These are phyloP conservation scores for Oxytorus armatus DNA, from an alignment of 2,888 invertebrate genomes.

Conservation along the genomic window DNA sequence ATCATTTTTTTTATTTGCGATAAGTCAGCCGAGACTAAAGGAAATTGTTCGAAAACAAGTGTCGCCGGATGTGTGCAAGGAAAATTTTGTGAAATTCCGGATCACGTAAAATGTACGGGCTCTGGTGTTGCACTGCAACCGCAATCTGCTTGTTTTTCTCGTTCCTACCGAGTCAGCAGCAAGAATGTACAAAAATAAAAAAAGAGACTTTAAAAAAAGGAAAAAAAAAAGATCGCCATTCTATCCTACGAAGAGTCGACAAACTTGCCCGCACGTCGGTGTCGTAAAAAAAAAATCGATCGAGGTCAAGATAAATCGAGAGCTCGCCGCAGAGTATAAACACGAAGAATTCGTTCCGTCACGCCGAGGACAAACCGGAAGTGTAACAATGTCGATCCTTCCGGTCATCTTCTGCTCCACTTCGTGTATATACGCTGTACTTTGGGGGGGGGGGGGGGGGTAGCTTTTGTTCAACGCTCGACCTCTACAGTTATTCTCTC, in stretches of 20 bases:
- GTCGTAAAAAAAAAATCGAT: constrained; percentile 17
- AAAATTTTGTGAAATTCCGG: too few relatives aligned
- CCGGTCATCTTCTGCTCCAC: constrained; percentile 77
- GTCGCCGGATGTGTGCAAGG: too few relatives aligned
- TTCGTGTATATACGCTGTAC: constrained; percentile 66
- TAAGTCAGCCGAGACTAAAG: too few relatives aligned
- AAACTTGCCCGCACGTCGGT: constrained; percentile 40
- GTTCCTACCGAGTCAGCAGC: too few relatives aligned
- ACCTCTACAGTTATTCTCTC: constrained; percentile 30
- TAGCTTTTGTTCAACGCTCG: constrained; percentile 77
- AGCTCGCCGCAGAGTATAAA: background rate
- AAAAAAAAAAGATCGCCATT: background rate
- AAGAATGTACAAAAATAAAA: background rate
- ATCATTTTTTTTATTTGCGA: too few relatives aligned
- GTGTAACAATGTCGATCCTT: constrained; percentile 78
- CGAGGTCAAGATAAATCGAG: constrained; percentile 42
- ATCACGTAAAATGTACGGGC: too few relatives aligned
- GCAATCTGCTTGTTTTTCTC: too few relatives aligned
- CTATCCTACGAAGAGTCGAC: constrained; percentile 8
- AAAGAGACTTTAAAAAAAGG: background rate
- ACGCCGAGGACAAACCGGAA: constrained; percentile 69
- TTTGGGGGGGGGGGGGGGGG: constrained; percentile 68
- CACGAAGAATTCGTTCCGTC: constrained; percentile 56
- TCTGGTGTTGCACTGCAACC: too few relatives aligned
- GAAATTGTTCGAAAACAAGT: too few relatives aligned